Percentiles rank a stretch among this genome's conserved stretches.
Conservation (phyloP, 1,140 invertebrate species). For the Micrasema longulum region DNA sequence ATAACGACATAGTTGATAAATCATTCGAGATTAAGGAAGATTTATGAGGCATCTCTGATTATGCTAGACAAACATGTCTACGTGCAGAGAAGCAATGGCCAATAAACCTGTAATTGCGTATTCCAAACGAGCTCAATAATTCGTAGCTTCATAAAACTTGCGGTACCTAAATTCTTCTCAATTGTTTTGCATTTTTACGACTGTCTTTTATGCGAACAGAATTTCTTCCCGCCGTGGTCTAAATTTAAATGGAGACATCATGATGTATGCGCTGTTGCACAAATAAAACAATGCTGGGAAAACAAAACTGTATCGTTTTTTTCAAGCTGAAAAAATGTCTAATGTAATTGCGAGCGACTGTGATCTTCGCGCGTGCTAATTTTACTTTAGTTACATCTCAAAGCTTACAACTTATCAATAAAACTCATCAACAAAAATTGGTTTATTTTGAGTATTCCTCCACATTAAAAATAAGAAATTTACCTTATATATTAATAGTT, state of each 20-base stretch:
- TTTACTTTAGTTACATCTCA: slow-evolving; percentile 10
- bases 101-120: slow-evolving; percentile 33
- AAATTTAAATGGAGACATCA: slow-evolving; percentile 49
- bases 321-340: slow-evolving; percentile 25
- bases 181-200: slow-evolving; percentile 51
- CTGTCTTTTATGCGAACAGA: slow-evolving; percentile 46
- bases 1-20: no score
- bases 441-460: no score
- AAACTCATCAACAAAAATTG: no score
- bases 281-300: slow-evolving; percentile 17
- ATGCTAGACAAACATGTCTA: not conserved
- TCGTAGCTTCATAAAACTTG: slow-evolving; percentile 43
- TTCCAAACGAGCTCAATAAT: slow-evolving; percentile 39
- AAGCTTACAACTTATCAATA: no score
- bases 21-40: not conserved
- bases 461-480: no score
- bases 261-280: slow-evolving; percentile 41
- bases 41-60: slow-evolving; percentile 1
- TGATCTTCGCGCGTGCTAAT: slow-evolving; percentile 21
- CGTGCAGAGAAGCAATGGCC: slow-evolving; percentile 15
- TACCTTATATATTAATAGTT: no score
- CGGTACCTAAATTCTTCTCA: slow-evolving; percentile 49
- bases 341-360: slow-evolving; percentile 22
- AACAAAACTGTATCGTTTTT: slow-evolving; percentile 9
- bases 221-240: slow-evolving; percentile 47